phyloP scores from a whole-genome alignment of 2,888 invertebrate genomes.

The Rotaria macrura region DNA sequence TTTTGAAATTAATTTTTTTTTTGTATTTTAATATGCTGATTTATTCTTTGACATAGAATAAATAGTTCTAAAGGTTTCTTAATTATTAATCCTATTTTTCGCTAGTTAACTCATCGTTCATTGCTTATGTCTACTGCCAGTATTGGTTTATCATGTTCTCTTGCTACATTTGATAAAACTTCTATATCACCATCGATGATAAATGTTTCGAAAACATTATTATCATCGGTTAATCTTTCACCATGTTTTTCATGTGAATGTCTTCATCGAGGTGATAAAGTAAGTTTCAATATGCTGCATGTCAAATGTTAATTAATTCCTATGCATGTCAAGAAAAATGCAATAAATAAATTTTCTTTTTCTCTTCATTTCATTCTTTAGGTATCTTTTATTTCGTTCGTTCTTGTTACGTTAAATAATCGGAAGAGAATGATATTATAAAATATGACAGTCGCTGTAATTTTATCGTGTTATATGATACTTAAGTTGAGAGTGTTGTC shows the following conservation, averaged over 20 bases:
- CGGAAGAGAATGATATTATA: not conserved
- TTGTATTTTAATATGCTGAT: no score
- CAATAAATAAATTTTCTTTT: not conserved
- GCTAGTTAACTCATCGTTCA: not conserved
- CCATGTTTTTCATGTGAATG: not conserved
- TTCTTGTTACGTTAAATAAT: not conserved
- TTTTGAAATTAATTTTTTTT: not conserved
- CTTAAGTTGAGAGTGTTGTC: not conserved
- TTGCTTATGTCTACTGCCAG: not conserved
- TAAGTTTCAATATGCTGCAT: not conserved
- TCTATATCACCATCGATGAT: not conserved
- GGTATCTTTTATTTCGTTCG: not conserved
- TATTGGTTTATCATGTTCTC: constrained; percentile 1
- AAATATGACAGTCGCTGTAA: not conserved
- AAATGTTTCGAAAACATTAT: not conserved
- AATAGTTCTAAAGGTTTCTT: not conserved
- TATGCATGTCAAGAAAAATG: no score
- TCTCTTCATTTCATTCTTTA: not conserved
- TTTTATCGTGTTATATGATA: not conserved
- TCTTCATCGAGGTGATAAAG: constrained; percentile 2
- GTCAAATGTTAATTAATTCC: not conserved
- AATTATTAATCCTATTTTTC: not conserved
- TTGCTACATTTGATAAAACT: not conserved
- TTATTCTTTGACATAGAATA: not conserved
- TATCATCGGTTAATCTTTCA: not conserved